phyloP scores from a whole-genome alignment of 2,797 vertebrate genomes.

The Tokudaia tokunoshimensis region DNA sequence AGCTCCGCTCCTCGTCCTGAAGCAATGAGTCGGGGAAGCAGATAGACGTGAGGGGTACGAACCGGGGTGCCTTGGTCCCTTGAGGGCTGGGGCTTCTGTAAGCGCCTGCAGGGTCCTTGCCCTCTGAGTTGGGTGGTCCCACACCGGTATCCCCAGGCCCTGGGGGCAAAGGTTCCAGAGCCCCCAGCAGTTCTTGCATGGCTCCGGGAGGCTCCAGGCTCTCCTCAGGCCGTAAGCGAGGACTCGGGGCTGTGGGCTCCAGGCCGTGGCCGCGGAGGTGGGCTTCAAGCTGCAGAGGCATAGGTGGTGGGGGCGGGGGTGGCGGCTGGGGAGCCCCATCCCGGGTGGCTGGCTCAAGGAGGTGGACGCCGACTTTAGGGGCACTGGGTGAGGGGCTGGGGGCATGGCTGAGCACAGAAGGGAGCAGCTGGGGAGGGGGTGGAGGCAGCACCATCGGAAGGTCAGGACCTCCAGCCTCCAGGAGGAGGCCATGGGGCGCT shows the following conservation, averaged over 20 bases:
- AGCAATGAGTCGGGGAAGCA: slow-evolving; percentile 97
- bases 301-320: slow-evolving; percentile 91
- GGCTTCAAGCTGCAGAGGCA: slow-evolving; percentile 85
- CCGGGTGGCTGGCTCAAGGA: slow-evolving; percentile 91
- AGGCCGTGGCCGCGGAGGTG: slow-evolving; percentile 83
- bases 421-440: slow-evolving; percentile 90
- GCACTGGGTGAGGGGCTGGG: slow-evolving; percentile 86
- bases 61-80: slow-evolving; percentile 89
- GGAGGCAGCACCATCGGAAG: slow-evolving; percentile 91
- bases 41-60: slow-evolving; percentile 96
- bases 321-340: slow-evolving; percentile 91
- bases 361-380: slow-evolving; percentile 87
- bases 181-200: slow-evolving; percentile 88
- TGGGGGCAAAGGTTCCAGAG: slow-evolving; percentile 81
- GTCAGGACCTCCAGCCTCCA: slow-evolving; percentile 90
- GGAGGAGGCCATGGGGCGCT: slow-evolving; percentile 84
- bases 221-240: slow-evolving; percentile 81
- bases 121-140: slow-evolving; percentile 90
- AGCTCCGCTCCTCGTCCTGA: slow-evolving; percentile 96
- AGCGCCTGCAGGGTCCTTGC: slow-evolving; percentile 88
- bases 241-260: slow-evolving; percentile 81
- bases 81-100: slow-evolving; percentile 91
- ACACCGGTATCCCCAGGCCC: slow-evolving; percentile 77
- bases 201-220: slow-evolving; percentile 84
- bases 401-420: slow-evolving; percentile 95